Conservation (phyloP, 2,797 vertebrate genomes). For the Yasuhikotakia modesta region DNA sequence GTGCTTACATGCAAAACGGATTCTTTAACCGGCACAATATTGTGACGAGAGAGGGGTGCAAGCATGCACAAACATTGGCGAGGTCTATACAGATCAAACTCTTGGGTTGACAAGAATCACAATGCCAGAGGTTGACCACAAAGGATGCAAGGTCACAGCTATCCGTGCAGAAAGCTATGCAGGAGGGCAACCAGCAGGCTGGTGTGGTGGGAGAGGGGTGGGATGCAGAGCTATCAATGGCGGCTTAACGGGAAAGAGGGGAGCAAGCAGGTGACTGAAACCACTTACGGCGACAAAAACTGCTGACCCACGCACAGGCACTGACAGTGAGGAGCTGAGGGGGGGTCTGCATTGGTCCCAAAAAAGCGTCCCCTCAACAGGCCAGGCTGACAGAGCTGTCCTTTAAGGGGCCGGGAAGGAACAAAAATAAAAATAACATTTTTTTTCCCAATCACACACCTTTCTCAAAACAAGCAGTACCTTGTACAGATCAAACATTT, state of each 20-base stretch:
- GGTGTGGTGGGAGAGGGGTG: slow-evolving; percentile 2
- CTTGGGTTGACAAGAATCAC: slow-evolving; percentile 50
- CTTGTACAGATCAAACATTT: not conserved
- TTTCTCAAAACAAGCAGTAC: not conserved
- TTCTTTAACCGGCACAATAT: slow-evolving; percentile 16
- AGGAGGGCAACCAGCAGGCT: slow-evolving; percentile 10
- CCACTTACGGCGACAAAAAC: slow-evolving; percentile 72
- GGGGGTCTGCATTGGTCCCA: slow-evolving; percentile 69
- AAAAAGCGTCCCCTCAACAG: slow-evolving; percentile 59
- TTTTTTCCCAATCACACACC: not conserved
- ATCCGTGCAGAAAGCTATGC: slow-evolving; percentile 50
- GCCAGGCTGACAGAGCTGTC: slow-evolving; percentile 54
- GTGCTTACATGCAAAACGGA: slow-evolving; percentile 59
- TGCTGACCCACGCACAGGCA: slow-evolving; percentile 75
- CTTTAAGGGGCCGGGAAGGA: slow-evolving; percentile 47
- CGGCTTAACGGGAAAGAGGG: slow-evolving; percentile 15
- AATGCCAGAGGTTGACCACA: slow-evolving; percentile 50
- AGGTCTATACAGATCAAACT: slow-evolving; percentile 56
- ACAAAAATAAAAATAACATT: slow-evolving; percentile 18
- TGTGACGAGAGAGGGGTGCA: slow-evolving; percentile 22
- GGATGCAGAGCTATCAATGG: slow-evolving; percentile 30
- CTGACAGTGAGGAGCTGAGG: slow-evolving; percentile 71
- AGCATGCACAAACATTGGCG: slow-evolving; percentile 48
- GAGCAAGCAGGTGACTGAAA: slow-evolving; percentile 46
- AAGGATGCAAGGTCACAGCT: slow-evolving; percentile 44